Percentiles rank a stretch among this genome's conserved stretches.
Conservation (phyloP, 2,888 invertebrate genomes). For the Idaea aversata region DNA sequence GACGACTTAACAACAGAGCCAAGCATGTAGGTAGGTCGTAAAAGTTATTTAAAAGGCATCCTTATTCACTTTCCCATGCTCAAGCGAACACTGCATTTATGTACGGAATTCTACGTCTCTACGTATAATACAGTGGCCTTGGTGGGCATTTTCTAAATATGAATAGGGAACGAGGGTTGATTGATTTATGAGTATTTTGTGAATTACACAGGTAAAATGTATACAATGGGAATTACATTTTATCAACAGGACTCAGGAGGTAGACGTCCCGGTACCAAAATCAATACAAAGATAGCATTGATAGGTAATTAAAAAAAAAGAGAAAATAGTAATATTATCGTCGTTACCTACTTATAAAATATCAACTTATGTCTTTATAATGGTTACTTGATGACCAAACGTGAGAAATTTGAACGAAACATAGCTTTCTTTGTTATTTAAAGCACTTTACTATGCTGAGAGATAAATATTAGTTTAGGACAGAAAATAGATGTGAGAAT, state of each 20-base stretch:
- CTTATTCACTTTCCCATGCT: constrained; percentile 24
- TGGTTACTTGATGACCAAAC: constrained; percentile 10
- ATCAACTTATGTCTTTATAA: not conserved
- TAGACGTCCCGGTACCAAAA: not conserved
- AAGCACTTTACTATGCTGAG: constrained; percentile 32
- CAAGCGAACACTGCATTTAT: constrained; percentile 6
- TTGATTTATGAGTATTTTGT: constrained; percentile 1
- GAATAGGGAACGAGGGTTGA: constrained; percentile 14
- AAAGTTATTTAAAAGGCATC: constrained; percentile 22
- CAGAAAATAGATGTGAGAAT: not conserved
- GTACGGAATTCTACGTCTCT: constrained; percentile 12
- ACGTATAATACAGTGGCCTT: constrained; percentile 21
- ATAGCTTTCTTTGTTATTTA: constrained; percentile 34
- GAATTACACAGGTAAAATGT: constrained; percentile 4
- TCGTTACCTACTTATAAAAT: not conserved
- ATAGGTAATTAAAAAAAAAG: too few species aligned
- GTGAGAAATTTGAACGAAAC: constrained; percentile 47
- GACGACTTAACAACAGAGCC: constrained; percentile 25
- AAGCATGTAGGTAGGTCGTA: constrained; percentile 27
- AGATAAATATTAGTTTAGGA: constrained; percentile 43
- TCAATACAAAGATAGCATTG: not conserved
- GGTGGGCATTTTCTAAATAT: constrained; percentile 19
- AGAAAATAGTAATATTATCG: too few species aligned
- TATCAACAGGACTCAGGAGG: not conserved
- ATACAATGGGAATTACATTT: not conserved